Base-by-base conservation (phyloP, 2,797 vertebrate species). In the Acridotheres tristis region DNA sequence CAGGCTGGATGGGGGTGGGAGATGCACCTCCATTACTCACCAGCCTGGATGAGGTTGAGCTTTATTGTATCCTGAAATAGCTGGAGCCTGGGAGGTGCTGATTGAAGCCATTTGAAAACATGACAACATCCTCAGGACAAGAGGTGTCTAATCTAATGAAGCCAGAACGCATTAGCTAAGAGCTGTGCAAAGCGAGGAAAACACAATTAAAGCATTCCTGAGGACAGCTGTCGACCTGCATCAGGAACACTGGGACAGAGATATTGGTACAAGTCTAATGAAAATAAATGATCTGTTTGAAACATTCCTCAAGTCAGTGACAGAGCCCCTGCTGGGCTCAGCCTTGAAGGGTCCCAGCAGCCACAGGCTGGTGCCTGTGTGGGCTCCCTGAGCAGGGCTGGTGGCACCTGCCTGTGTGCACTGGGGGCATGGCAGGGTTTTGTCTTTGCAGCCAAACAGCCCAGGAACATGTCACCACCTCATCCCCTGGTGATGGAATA, bases 101-200 rank as follows among this genome's bases (percentile, higher is more conserved):
- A 95, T 79, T 96, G 94, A 93, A 96, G 83, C 90, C 91, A 94
- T 97, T 96, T 96, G 96, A 96, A 96, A 97, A 97, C 96, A 96
- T 88, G 95, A 96, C 95, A 97, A 96, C 94, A 83, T 95, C 94
- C 94, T 86, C 38, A 5, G 94, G 95, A 96, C 94, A 91, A 95
- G 93, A 83, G 89, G 94, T 76, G 96, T 93, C 94, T 95, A 90
- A 96, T 96, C 93, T 94, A 95, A 96, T 88, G 93, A 86, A 95
- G 96, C 40, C 89, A 93, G 92, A 88, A 94, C 13, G 8, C 90
- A 94, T 97, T 96, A 97, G 93, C 91, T 75, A 51, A 91, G 91
- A 89, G 85, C 91, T 88, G 82, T n/a, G 6, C 67, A 89, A 77
- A 89, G 76, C 0, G 3, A 47, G 65, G 93, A 77, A 91, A 94